These are phyloP conservation scores for Bombyx huttoni DNA, from an alignment of 2,888 invertebrate species.

Conservation along the genomic window DNA sequence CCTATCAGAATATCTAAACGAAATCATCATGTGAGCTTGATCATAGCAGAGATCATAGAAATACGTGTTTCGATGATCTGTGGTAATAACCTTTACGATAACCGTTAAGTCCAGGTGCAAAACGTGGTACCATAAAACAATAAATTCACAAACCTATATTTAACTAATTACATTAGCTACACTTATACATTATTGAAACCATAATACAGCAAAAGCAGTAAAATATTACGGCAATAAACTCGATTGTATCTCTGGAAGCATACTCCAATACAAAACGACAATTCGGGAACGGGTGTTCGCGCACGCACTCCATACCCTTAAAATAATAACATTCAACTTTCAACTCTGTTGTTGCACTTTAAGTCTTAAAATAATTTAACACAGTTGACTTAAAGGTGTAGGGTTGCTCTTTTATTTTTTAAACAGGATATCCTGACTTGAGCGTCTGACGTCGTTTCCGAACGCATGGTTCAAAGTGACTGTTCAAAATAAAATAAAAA, in stretches of 20 bases:
- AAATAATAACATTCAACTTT: constrained; percentile 15
- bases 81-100: too few species aligned
- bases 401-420: constrained; percentile 60
- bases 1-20: too few species aligned
- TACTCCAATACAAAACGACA: constrained; percentile 9
- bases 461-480: constrained; percentile 44
- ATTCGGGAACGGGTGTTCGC: constrained; percentile 10
- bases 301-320: constrained; percentile 8
- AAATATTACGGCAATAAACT: not conserved
- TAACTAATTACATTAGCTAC: not conserved
- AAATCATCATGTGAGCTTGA: too few species aligned
- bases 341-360: constrained; percentile 11
- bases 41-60: too few species aligned
- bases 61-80: too few species aligned
- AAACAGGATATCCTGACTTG: constrained; percentile 65
- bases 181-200: not conserved
- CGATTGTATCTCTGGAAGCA: constrained; percentile 7
- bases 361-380: constrained; percentile 6
- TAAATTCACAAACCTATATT: not conserved
- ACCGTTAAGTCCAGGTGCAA: too few species aligned
- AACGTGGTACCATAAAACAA: not conserved
- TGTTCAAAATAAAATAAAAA: constrained; percentile 49
- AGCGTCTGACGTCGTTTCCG: constrained; percentile 43
- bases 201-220: not conserved
- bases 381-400: constrained; percentile 32